Conservation (phyloP, 2,888 invertebrate genomes). For the Cheilosia impressa region DNA sequence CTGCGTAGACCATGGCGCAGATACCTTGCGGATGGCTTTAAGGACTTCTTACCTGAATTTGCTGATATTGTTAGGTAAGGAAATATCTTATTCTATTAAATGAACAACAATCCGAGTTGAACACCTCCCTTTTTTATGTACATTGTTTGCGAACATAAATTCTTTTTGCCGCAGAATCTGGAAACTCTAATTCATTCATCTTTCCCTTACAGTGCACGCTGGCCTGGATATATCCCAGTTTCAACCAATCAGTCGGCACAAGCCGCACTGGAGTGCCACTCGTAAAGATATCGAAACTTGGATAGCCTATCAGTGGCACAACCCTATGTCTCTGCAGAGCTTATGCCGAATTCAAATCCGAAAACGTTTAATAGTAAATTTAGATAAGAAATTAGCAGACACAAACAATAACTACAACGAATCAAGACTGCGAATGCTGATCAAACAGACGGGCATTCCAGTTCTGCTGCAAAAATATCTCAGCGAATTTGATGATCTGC, state of each 20-base stretch:
- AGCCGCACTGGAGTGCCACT: conserved; percentile 68
- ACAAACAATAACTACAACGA: conserved; percentile 77
- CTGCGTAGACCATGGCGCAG: conserved; percentile 78
- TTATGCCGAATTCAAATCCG: conserved; percentile 80
- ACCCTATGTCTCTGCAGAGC: conserved; percentile 80
- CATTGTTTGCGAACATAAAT: too few relatives aligned
- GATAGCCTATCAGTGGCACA: conserved; percentile 75
- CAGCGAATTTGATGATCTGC: conserved; percentile 80
- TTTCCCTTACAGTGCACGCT: conserved; percentile 78
- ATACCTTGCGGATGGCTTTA: conserved; percentile 78
- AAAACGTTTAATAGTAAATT: conserved; percentile 77
- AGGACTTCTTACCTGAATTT: conserved; percentile 78
- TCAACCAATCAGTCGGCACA: conserved; percentile 58
- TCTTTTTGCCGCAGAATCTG: too few relatives aligned
- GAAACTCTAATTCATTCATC: background rate
- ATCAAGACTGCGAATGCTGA: conserved; percentile 80
- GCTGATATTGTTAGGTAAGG: conserved; percentile 80
- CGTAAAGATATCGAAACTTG: conserved; percentile 74
- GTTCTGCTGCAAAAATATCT: conserved; percentile 79
- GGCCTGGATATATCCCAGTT: conserved; percentile 78
- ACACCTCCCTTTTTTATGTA: too few relatives aligned
- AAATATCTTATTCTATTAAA: background rate
- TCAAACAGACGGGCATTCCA: conserved; percentile 80
- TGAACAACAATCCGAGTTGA: background rate
- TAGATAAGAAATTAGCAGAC: conserved; percentile 78